Base-by-base conservation (phyloP, 2,888 invertebrate species). In the Biston stratarius region DNA sequence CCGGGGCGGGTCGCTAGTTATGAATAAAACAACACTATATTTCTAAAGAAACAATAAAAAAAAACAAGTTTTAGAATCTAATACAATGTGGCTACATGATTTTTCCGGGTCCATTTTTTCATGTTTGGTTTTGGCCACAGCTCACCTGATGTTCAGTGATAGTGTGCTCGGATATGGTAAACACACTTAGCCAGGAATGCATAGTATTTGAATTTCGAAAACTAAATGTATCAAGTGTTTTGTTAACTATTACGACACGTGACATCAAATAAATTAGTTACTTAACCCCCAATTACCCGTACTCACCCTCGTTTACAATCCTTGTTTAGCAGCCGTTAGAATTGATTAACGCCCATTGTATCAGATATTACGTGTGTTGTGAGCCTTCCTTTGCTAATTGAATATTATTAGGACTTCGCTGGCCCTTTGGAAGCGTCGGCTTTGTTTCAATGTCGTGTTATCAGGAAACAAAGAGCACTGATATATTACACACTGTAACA, bases 301-400 rank as follows among this genome's bases (percentile, higher is more conserved):
- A 62, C 45, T 47, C 58, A 64, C 61, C 64, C 65, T 55, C 57
- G 51, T 61, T 53, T 42, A 55, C 62, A 66, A 63, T 60, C 40
- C 49, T 48, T 61, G 34, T 58, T 61, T 65, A 67, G 64, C 57
- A 48, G 64, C 67, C 64, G 68, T 72, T 62, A 63, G 69, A 72
- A 74, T 70, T 74, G 74, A 77, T 76, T 74, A 64, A 64, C 56
- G 66, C 47, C 61, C 70, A 51, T 61, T 73, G 57, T 69, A 74
- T 72, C 72, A 69, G 57, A 66, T 73, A 70, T 73, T 70, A 65
- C 52, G 68, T 75, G 60, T 63, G 61, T 63, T 59, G 61, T 64
- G 68, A 63, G 64, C 67, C 75, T 65, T 76, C 77, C 75, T 77
- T 75, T 58, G 65, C 68, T 80, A 80, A 81, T 81, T 80, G 74